phyloP scores from a whole-genome alignment of 2,797 vertebrate species.

The Tamandua tetradactyla region DNA sequence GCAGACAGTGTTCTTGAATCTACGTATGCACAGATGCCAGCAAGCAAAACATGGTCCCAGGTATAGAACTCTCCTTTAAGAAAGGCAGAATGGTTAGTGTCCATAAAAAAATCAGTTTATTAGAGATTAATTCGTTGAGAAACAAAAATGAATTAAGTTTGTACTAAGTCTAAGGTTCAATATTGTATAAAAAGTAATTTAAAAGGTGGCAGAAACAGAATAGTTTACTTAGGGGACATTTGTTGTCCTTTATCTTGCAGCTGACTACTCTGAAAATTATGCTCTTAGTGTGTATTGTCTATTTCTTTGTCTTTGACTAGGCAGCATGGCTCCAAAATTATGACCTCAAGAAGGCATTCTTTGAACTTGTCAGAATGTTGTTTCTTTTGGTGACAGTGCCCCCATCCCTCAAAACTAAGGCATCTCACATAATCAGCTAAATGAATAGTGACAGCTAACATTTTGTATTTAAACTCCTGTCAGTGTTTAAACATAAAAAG shows the following conservation, averaged over 20 bases:
- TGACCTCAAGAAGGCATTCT: conserved; percentile 86
- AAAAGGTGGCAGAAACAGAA: conserved; percentile 47
- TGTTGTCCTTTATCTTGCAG: conserved; percentile 34
- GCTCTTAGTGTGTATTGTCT: conserved; percentile 64
- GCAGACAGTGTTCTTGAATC: conserved; percentile 86
- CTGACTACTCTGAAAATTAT: conserved; percentile 56
- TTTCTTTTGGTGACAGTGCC: conserved; percentile 86
- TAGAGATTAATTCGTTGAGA: conserved; percentile 84
- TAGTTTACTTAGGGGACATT: conserved; percentile 65
- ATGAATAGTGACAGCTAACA: conserved; percentile 89
- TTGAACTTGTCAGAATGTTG: conserved; percentile 87
- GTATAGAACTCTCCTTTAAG: conserved; percentile 82
- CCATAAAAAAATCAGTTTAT: conserved; percentile 83
- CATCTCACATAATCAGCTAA: conserved; percentile 88
- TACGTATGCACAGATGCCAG: conserved; percentile 82
- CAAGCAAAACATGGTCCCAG: conserved; percentile 85
- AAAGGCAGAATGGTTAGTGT: conserved; percentile 87
- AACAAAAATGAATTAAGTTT: conserved; percentile 74
- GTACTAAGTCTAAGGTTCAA: conserved; percentile 43
- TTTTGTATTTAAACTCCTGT: conserved; percentile 90
- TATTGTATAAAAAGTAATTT: not conserved
- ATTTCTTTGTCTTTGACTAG: conserved; percentile 78
- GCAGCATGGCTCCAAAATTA: conserved; percentile 82
- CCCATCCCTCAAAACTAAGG: conserved; percentile 87
- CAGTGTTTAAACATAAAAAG: conserved; percentile 88